Evolutionary conservation across 2,113 vertebrate genomes (phyloP), one percentile per base, ranked within the genome.

Genomic region (Chaenocephalus aceratus): DNA sequence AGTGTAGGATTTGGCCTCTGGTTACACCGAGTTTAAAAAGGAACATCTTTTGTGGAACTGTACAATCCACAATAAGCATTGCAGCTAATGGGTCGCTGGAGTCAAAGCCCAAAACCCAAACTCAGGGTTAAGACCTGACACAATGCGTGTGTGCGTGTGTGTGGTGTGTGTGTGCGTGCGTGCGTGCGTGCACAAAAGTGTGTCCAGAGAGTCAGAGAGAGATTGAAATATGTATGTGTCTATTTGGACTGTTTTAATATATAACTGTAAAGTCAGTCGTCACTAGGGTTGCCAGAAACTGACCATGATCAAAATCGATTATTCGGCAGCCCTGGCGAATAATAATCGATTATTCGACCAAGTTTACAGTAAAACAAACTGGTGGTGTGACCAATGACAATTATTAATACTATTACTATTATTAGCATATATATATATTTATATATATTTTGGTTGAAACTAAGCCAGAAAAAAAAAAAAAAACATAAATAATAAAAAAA

Each of bases 1-100:
- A 2, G 30, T 26, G 59, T 58, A 26, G n/a, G 69, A 51, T 67
- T 73, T 69, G 53, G 49, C 26, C 46, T 59, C 18, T 26, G 65
- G 18, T 56, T 11, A 10, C 15, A 75, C 48, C 0, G 7, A 21
- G 44, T 45, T 41, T 4, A 34, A 36, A 66, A 58, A 67, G 67
- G 57, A 53, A 1, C 15, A 64, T 59, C 61, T 44, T 69, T 66
- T 36, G 72, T 76, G 51, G 23, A 23, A 34, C 36, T 58, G 57
- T n/a, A 23, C 21, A 59, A 45, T 66, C 16, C 21, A 77, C 82
- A 82, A 68, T 67, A 82, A 75, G 75, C 82, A 82, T 70, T 16
- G 36, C 60, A 79, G 53, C 63, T 58, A 60, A 72, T 26, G 26
- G 64, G 51, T 71, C 69, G 46, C 60, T 14, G 16, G 52, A 68